Evolutionary conservation across 1,140 invertebrate genomes (phyloP), one percentile per base, ranked within the genome.

Genomic region (Dreissena rostriformis): DNA sequence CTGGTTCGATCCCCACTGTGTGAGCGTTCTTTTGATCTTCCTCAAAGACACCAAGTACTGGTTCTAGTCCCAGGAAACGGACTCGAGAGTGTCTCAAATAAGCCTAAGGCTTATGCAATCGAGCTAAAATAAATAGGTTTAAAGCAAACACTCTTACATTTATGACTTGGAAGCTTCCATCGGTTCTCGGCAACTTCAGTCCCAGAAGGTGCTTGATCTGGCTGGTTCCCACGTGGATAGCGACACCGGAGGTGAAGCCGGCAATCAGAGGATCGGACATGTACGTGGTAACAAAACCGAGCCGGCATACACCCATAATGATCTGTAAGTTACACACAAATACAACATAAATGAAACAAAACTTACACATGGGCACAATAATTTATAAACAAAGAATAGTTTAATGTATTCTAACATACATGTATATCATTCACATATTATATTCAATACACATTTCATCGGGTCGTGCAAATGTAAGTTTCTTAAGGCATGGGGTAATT

Each of bases 221-320:
- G 85, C 93, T 93, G 51, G 93, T 92, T 29, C 94, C 92, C 11
- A 95, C 94, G 84, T 95, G 94, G 49, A 94, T 87, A 1, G 94
- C 94, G 49, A 94, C 92, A 14, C 93, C 94, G 7, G 94, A 93
- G 15, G 94, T 94, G 76, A 95, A 94, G 10, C 94, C 94, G 72
- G 93, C 92, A 22, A 95, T 91, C 80, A 95, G 87, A n/a, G 94
- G 91, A 84, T 94, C 94, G 6, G 93, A 93, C 85, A 95, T 91
- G 85, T 94, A 94, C 22, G 94, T 92, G 0, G 94, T 93, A 0
- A 95, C 90, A 70, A 93, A 92, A 11, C 94, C 94, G 8, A 95
- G 85, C 2, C 87, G 90, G 49, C 92, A 86, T 14, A 94, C 57
- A 24, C 94, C 94, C 89, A 95, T 92, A 29, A 86, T 81, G 29